A percentile compares a stretch with the other conserved stretches of the same genome.
phyloP scores from a whole-genome alignment of 2,888 invertebrate genomes.

The Apamea epomidion region DNA sequence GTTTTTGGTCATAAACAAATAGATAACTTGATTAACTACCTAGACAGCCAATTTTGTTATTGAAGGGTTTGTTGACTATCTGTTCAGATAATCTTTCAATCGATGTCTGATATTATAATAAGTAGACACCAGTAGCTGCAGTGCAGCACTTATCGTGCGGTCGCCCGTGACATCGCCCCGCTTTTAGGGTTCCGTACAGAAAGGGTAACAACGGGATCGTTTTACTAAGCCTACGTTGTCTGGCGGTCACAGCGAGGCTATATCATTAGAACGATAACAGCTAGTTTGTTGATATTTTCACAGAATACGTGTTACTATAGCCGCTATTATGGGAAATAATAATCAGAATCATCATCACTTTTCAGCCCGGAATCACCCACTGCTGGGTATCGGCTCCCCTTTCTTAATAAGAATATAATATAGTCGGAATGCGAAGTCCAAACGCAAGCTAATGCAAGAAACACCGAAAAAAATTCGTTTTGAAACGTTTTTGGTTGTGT shows the following conservation, averaged over 20 bases:
- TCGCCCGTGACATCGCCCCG: conserved; percentile 28
- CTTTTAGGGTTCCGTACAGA: background rate
- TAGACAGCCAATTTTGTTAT: background rate
- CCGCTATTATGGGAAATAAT: background rate
- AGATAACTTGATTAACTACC: background rate
- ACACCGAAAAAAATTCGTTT: background rate
- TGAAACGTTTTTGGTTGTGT: background rate
- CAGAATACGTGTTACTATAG: background rate
- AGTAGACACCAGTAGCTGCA: conserved; percentile 24
- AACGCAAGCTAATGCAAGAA: background rate
- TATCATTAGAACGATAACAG: background rate
- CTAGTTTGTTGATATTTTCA: too few species aligned
- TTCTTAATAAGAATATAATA: too few species aligned
- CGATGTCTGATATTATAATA: conserved; percentile 6
- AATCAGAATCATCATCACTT: background rate
- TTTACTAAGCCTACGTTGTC: background rate
- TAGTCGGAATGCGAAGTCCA: background rate
- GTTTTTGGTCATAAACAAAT: background rate
- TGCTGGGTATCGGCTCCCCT: too few species aligned
- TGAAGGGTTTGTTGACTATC: conserved; percentile 14
- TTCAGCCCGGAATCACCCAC: too few species aligned
- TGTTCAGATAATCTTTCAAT: conserved; percentile 10
- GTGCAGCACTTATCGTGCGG: conserved; percentile 27
- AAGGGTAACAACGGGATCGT: background rate
- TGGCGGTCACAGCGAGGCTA: background rate